A percentile compares a stretch with the other conserved stretches of the same genome.
These are phyloP conservation scores for Cancer borealis DNA, from an alignment of 2,888 invertebrate genomes.

Conservation along the genomic window DNA sequence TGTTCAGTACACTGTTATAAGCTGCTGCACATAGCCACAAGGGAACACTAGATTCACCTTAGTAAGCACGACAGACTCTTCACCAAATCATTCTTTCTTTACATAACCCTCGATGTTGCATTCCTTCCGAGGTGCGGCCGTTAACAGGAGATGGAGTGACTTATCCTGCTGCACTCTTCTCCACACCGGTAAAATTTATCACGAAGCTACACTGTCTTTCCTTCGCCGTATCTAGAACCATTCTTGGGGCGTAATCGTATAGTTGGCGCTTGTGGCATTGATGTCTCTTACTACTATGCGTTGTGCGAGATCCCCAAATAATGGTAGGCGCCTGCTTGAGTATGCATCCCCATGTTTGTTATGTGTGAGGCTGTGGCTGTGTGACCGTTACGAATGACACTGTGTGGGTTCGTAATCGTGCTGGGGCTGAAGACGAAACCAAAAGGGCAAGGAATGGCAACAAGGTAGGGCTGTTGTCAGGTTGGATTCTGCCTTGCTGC, in stretches of 20 bases:
- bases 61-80: not conserved
- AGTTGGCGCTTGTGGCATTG: not conserved
- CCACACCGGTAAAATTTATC: not conserved
- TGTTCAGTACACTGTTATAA: not conserved
- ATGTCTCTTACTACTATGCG: not conserved
- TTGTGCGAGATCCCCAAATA: not conserved
- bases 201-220: not conserved
- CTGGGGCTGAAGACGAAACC: not conserved
- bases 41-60: not conserved
- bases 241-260: not conserved
- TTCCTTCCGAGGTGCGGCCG: not conserved
- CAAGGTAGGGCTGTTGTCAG: not conserved
- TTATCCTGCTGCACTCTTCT: not conserved
- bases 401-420: not conserved
- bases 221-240: not conserved
- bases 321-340: not conserved
- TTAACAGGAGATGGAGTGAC: not conserved
- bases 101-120: not conserved
- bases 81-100: not conserved
- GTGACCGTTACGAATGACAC: not conserved
- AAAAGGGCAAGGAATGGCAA: not conserved
- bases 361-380: slow-evolving; percentile 33
- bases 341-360: not conserved
- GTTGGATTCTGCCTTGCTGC: not conserved
- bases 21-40: not conserved